Evolutionary conservation across 1,140 invertebrate species (phyloP), one percentile per base, ranked within the genome.

Genomic region (Calosoma granatense): DNA sequence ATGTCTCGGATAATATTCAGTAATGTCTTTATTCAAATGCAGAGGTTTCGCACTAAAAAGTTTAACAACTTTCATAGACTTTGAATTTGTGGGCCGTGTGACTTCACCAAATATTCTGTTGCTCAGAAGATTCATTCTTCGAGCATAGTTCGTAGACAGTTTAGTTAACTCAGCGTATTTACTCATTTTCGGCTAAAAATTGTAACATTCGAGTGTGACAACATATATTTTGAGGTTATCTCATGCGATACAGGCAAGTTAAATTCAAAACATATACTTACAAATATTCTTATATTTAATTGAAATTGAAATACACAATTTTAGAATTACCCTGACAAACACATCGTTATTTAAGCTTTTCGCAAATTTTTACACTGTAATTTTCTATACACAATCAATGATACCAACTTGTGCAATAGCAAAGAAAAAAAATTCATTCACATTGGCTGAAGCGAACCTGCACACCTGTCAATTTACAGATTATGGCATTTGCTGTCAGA

Each of bases 71-170:
- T 91, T 89, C 85, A 88, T 85, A 0, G 86, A 87, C 64, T 81
- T 86, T 0, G 66, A 55, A 65, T 81, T 83, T 1, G 87, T 91
- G 0, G 84, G 81, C 59, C 88, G 79, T 0, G 81, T 78, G 12
- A 93, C 86, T 77, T 97, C 92, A 0, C 86, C 87, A 73, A 97
- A 97, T 62, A 97, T 95, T 64, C 84, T 77, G 63, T 90, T 88
- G 53, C 90, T 90, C 19, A 97, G 74, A 43, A 84, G 80, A 61
- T 86, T 85, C 91, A 97, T 97, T 15, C 88, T 79, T 4, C 77
- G 79, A 0, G 88, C 87, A 71, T 97, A 97, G 60, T 80, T 83
- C 0, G 87, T 90, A 1, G 78, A 72, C 15, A 80, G 72, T 61
- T 85, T 85, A 14, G 81, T 76, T 22, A 93, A 70, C 54, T 86